phyloP scores from a whole-genome alignment of 2,113 vertebrate species.

The Cyprinodon brontotheroides region DNA sequence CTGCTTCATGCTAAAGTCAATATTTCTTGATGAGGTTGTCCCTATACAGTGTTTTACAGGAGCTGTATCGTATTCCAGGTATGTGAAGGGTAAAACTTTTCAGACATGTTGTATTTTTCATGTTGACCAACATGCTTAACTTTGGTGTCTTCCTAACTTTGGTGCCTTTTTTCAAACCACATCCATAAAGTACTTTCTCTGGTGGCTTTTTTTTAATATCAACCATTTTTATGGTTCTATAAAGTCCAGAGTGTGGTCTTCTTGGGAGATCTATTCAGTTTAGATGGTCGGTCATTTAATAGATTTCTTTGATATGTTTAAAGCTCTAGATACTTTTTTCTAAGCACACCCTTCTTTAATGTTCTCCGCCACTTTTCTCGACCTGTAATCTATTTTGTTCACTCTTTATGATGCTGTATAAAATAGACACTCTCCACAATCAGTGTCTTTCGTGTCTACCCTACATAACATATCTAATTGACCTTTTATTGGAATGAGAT shows the following conservation, averaged over 20 bases:
- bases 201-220: no score
- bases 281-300: neutral
- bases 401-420: neutral
- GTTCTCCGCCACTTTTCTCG: neutral
- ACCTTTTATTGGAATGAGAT: neutral
- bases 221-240: no score
- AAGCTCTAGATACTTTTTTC: neutral
- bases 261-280: neutral
- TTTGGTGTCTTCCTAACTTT: neutral
- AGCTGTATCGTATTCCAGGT: neutral
- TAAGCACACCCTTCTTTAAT: neutral
- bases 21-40: neutral
- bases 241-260: no score
- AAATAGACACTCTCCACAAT: neutral
- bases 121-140: no score
- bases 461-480: neutral
- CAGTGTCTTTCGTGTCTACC: neutral
- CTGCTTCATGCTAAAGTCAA: neutral
- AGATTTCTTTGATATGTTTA: neutral
- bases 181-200: no score
- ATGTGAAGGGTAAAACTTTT: neutral
- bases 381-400: neutral
- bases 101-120: no score
- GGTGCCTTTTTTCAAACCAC: no score
- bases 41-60: neutral